These are phyloP conservation scores for Chamaetylas fuelleborni DNA, from an alignment of 2,113 vertebrate species.

Conservation along the genomic window DNA sequence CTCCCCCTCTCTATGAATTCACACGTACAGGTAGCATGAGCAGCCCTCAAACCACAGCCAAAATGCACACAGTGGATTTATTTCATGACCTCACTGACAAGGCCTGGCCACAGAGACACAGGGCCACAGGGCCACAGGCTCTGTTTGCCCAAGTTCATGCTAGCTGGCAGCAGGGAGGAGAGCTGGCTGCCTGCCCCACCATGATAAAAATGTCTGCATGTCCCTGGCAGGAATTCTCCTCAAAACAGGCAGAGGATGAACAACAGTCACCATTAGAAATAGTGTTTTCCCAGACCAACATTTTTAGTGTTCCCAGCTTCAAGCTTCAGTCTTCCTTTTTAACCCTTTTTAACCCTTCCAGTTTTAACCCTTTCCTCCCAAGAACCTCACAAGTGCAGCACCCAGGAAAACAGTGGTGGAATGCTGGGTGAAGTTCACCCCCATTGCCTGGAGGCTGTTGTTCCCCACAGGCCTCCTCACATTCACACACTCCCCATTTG, in stretches of 20 bases:
- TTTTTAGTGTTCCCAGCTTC: not conserved
- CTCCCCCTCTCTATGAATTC: not conserved
- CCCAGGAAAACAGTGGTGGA: not conserved
- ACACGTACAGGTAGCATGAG: not conserved
- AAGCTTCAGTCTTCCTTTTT: too few relatives aligned
- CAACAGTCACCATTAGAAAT: not conserved
- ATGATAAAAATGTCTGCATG: fast-evolving
- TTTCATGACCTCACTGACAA: not conserved
- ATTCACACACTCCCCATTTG: not conserved
- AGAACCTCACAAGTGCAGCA: not conserved
- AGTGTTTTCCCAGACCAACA: not conserved
- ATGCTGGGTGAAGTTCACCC: not conserved
- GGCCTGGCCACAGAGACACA: not conserved
- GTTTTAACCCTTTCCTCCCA: not conserved
- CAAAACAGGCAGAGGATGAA: not conserved
- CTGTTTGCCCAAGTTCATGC: not conserved
- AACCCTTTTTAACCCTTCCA: too few relatives aligned
- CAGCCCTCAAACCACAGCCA: not conserved
- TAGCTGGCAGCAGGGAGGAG: not conserved
- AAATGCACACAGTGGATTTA: not conserved
- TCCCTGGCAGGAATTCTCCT: not conserved
- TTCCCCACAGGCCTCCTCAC: not conserved
- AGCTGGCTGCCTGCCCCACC: not conserved
- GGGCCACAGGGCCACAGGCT: not conserved
- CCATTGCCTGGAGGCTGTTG: not conserved